Conservation (phyloP, 2,888 invertebrate genomes). For the Pelosia muscerda region DNA sequence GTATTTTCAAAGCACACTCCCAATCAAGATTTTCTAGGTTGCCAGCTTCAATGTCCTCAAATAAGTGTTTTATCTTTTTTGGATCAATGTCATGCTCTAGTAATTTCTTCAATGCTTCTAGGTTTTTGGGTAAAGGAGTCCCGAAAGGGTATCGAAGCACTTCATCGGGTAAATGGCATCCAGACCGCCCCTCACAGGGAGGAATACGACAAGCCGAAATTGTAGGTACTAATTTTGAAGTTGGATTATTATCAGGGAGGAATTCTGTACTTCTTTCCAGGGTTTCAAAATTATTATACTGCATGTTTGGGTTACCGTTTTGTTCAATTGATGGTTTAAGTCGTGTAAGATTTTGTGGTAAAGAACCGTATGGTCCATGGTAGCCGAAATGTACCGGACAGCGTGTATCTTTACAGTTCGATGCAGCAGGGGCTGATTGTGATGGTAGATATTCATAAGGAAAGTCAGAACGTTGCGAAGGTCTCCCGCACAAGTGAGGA, state of each 20-base stretch:
- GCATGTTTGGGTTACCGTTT: neutral
- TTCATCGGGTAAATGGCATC: constrained; percentile 11
- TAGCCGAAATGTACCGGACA: neutral
- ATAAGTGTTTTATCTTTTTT: neutral
- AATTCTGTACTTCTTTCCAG: neutral
- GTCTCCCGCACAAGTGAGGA: neutral
- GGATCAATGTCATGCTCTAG: constrained; percentile 4
- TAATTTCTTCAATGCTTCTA: neutral
- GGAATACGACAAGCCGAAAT: constrained; percentile 10
- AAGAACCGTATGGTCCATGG: neutral
- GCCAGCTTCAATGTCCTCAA: neutral
- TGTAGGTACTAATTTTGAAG: neutral
- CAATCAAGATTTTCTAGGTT: constrained; percentile 1
- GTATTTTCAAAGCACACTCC: neutral
- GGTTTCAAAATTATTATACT: neutral
- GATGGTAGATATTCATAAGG: neutral
- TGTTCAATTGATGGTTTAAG: neutral
- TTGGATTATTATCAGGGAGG: neutral
- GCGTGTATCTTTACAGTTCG: neutral
- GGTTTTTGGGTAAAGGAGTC: constrained; percentile 8
- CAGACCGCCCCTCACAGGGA: neutral
- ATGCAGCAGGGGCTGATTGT: neutral
- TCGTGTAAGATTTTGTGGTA: neutral
- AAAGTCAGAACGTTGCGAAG: neutral
- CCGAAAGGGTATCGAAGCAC: constrained; percentile 3